phyloP scores from a whole-genome alignment of 2,888 invertebrate species.

The Phengaris arion region DNA sequence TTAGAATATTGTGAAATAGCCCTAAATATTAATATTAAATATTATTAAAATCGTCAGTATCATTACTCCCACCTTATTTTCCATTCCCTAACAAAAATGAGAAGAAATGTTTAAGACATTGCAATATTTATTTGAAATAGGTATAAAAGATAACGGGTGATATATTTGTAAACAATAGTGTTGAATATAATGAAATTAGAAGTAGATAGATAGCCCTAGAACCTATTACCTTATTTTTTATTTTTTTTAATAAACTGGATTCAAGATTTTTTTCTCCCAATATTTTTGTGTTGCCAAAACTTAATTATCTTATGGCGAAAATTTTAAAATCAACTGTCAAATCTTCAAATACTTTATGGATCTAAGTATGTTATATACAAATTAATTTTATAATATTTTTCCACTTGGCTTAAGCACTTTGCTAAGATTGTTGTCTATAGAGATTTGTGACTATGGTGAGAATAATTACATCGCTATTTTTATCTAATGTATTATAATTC shows the following conservation, averaged over 20 bases:
- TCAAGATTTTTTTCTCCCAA: not conserved
- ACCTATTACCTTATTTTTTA: too few species aligned
- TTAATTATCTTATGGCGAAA: not conserved
- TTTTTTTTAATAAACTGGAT: not conserved
- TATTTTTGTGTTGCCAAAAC: not conserved
- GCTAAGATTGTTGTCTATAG: not conserved
- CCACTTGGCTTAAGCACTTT: not conserved
- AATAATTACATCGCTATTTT: not conserved
- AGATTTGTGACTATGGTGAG: not conserved
- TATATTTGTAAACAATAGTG: constrained; percentile 24
- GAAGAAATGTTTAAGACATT: constrained; percentile 16
- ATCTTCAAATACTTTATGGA: not conserved
- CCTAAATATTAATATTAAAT: not conserved
- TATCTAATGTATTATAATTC: too few species aligned
- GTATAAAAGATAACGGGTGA: constrained; percentile 22
- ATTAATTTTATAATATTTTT: not conserved
- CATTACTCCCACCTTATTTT: constrained; percentile 20
- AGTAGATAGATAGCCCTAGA: not conserved
- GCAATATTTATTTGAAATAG: constrained; percentile 27
- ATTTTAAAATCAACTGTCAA: not conserved
- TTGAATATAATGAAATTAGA: not conserved
- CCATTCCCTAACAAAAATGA: constrained; percentile 13
- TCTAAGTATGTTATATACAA: not conserved
- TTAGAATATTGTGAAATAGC: too few species aligned
- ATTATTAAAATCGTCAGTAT: not conserved